Conservation (phyloP, 2,888 invertebrate species). For the Patella caerulea region DNA sequence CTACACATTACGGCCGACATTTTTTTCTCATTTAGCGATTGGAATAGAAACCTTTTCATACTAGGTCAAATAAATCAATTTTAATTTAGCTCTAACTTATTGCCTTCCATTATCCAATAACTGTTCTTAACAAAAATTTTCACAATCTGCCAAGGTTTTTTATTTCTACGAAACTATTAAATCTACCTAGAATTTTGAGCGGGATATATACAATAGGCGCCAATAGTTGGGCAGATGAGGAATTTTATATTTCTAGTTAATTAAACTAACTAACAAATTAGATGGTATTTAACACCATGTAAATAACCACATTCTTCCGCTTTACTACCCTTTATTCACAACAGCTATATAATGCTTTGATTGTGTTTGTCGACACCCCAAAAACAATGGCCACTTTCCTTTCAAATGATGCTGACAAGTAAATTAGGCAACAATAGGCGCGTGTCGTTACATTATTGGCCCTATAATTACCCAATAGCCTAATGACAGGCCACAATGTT, state of each 20-base stretch:
- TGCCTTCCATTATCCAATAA: no score
- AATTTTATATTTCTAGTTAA: background rate
- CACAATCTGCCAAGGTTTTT: no score
- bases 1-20: no score
- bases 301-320: background rate
- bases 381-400: background rate
- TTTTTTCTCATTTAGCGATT: no score
- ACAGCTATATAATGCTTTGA: background rate
- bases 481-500: background rate
- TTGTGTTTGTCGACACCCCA: conserved; percentile 3
- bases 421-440: conserved; percentile 10
- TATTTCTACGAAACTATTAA: no score
- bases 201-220: no score
- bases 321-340: background rate
- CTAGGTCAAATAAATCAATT: no score
- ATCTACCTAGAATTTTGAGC: no score
- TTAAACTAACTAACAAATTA: conserved; percentile 4
- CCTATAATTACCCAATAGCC: background rate
- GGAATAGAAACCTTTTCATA: no score
- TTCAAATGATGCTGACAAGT: background rate
- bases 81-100: no score
- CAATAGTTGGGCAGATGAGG: no score
- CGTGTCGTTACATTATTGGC: conserved; percentile 7
- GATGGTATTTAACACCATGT: background rate
- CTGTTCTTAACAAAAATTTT: no score